Evolutionary conservation across 2,113 vertebrate genomes (phyloP), one percentile per base, ranked within the genome.

Genomic region (Corapipo altera): DNA sequence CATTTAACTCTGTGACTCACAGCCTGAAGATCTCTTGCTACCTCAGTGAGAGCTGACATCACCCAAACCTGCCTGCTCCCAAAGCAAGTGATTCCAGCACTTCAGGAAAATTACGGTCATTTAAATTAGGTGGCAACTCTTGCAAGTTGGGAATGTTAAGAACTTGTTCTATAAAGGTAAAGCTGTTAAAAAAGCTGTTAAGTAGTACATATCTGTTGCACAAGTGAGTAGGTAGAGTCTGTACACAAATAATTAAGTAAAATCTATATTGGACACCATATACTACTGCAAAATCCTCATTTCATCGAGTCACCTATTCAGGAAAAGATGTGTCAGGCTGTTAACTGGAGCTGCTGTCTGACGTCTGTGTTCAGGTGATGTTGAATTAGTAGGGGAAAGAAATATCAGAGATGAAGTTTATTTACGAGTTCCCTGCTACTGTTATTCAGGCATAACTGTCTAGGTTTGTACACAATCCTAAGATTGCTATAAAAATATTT

Each of bases 41-140:
- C 1, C 5, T 59, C 74, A 43, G 3, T 49, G 30, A 51, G 77
- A 96, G 52, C 65, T 89, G 73, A 46, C 23, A 33, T 89, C 80
- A 43, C 43, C 30, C 33, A 71, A 84, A 61, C 41, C 27, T 76
- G 39, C 35, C 44, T 22, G 39, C 19, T 69, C 26, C 39, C 5
- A 3, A 37, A 75, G 61, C 18, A 41, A 65, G 32, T 1, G 8
- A 77, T 86, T 73, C 27, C 33, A 74, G 48, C 27, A 8, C 48
- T 46, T 85, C 4, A 13, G 66, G 30, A 69, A 85, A 89, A 58
- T 28, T 30, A 1, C 0, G 0, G 16, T 22, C 2, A 4, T 71
- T 89, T 72, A 65, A 78, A 72, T 85, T 32, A 72, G 22, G 20
- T 58, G 35, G n/a, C 55, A 71, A 26, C 15, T 20, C 39, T 59